Conservation (phyloP, 2,797 vertebrate species). For the Bovichtus variegatus region DNA sequence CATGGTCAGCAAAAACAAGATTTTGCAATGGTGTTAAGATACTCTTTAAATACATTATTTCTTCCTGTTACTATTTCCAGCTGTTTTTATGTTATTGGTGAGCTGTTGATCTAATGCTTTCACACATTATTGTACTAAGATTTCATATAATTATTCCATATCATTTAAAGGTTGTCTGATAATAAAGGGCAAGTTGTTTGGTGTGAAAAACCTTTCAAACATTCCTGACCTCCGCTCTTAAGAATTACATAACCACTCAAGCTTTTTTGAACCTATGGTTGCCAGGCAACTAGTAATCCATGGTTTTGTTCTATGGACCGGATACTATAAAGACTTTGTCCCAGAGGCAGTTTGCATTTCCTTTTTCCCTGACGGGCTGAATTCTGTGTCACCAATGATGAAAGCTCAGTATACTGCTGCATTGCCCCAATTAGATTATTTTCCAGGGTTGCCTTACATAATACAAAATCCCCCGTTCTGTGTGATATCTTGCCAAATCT, state of each 20-base stretch:
- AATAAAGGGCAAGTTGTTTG: neutral
- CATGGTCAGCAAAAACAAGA: constrained; percentile 2
- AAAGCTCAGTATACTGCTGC: constrained; percentile 62
- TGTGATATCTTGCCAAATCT: constrained; percentile 73
- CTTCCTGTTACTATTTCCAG: constrained; percentile 48
- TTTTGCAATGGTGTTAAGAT: constrained; percentile 38
- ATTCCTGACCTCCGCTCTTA: constrained; percentile 14
- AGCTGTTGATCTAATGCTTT: constrained; percentile 4
- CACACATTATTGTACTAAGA: constrained; percentile 12
- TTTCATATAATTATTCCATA: neutral
- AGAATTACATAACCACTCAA: constrained; percentile 10
- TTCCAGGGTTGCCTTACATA: constrained; percentile 70
- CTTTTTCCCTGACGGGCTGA: constrained; percentile 55
- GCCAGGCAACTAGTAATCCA: constrained; percentile 65
- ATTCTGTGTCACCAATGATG: constrained; percentile 67
- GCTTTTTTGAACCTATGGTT: constrained; percentile 48
- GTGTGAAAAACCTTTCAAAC: constrained; percentile 4
- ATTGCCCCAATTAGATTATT: constrained; percentile 75
- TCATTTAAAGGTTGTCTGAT: constrained; percentile 5
- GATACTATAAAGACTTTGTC: constrained; percentile 36
- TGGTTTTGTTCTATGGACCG: constrained; percentile 49
- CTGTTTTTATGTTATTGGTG: constrained; percentile 13
- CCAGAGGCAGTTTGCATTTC: constrained; percentile 57
- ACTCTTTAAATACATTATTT: constrained; percentile 48
- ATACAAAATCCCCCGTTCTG: constrained; percentile 68